phyloP scores from a whole-genome alignment of 1,140 invertebrate genomes.

The Cheumatopsyche charites region DNA sequence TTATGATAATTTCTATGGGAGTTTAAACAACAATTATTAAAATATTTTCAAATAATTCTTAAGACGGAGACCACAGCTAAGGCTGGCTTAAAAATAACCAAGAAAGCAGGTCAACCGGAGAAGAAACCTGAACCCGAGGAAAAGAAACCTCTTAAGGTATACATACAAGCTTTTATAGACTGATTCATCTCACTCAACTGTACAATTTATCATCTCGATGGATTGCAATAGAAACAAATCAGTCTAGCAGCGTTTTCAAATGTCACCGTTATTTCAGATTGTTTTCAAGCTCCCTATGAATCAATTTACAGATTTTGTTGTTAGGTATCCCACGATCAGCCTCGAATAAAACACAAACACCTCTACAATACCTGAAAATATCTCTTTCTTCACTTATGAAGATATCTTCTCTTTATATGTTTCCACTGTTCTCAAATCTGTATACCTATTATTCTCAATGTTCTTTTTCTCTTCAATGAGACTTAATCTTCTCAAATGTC shows the following conservation, averaged over 20 bases:
- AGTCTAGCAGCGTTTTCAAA: too few species aligned
- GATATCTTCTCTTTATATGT: too few species aligned
- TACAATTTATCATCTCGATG: constrained; percentile 5
- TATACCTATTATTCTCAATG: background rate
- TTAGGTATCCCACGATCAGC: too few species aligned
- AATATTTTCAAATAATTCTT: constrained; percentile 1
- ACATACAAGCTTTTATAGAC: background rate
- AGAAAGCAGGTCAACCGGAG: constrained; percentile 13
- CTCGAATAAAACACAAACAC: too few species aligned
- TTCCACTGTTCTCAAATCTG: too few species aligned
- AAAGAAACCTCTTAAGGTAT: constrained; percentile 35
- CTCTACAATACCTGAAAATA: too few species aligned
- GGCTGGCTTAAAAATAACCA: constrained; percentile 27
- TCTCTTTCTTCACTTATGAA: too few species aligned
- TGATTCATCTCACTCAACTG: constrained; percentile 8
- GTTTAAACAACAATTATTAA: background rate
- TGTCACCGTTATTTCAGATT: too few species aligned
- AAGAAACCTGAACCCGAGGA: constrained; percentile 23
- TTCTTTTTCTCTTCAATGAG: too few species aligned
- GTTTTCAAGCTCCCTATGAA: too few species aligned
- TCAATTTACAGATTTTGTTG: too few species aligned
- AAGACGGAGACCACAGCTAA: constrained; percentile 15
- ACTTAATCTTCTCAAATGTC: too few species aligned
- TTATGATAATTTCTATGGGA: background rate
- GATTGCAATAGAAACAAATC: constrained; percentile 4